A percentile compares a stretch with the other conserved stretches of the same genome.
Evolutionary conservation across 2,888 invertebrate genomes (phyloP).

Genomic region (Idaea aversata): DNA sequence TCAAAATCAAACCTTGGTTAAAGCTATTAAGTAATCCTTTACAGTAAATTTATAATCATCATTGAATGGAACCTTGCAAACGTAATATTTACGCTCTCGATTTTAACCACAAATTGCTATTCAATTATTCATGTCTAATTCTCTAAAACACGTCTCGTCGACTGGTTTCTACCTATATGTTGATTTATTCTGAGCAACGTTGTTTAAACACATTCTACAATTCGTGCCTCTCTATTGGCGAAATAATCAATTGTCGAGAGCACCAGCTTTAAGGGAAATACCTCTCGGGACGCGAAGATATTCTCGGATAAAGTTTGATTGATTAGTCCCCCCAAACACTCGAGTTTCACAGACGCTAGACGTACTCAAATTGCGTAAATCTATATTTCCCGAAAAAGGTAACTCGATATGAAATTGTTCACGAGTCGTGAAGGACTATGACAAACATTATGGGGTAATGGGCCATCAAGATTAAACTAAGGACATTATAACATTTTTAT

Average conservation of each 20-base stretch:
- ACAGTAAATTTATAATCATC: background rate
- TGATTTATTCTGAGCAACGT: background rate
- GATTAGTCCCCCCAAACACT: slow-evolving; percentile 17
- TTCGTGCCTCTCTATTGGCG: slow-evolving; percentile 15
- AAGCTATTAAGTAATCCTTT: background rate
- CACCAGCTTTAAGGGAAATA: slow-evolving; percentile 15
- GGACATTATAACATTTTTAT: slow-evolving; percentile 26
- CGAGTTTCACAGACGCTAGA: slow-evolving; percentile 5
- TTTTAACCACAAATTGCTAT: background rate
- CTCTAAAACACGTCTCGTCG: background rate
- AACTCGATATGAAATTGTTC: background rate
- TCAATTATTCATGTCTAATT: background rate
- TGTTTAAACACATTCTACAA: slow-evolving; percentile 5
- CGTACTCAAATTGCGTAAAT: background rate
- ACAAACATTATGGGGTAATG: slow-evolving; percentile 27
- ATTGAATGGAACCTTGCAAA: background rate
- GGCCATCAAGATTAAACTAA: slow-evolving; percentile 28
- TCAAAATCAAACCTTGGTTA: background rate
- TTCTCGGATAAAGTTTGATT: slow-evolving; percentile 16
- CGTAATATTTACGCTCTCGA: background rate
- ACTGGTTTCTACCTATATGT: background rate
- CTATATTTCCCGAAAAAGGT: slow-evolving; percentile 1
- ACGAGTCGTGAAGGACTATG: slow-evolving; percentile 21
- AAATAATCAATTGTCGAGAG: slow-evolving; percentile 24
- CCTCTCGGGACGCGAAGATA: slow-evolving; percentile 14